Base-by-base conservation (phyloP, 2,888 invertebrate genomes). In the Chrysolina haemoptera region DNA sequence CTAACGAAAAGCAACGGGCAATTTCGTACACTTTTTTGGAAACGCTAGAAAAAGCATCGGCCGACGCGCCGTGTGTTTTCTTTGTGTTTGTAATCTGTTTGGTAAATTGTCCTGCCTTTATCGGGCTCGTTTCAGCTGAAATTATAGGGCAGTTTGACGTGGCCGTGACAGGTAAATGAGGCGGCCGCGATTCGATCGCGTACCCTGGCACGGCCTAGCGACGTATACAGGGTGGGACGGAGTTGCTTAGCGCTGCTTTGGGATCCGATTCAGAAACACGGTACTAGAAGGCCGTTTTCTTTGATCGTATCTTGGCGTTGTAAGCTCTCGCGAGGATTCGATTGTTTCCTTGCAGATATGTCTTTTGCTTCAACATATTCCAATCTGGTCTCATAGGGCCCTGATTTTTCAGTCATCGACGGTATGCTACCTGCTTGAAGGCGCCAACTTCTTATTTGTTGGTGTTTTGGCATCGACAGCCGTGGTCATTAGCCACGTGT, bases 141-240 rank as follows among this genome's bases (percentile, higher is more conserved):
- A 87, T 87, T 86, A 87, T 85, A 87, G 87, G 85, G 85, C 83
- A 80, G 82, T 83, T 85, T 87, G 87, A 87, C 83, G 84, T 82
- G 84, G 78, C 86, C 81, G 85, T 87, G 87, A 87, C 87, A 86
- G 86, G 82, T 81, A 86, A 86, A 87, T 87, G 84, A 85, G 85
- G 80, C 74, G 73, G 74, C 62, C 66, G 78, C 78, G 80, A 80
- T 80, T 76, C 75, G 81, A 81, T 82, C 81, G 81, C 81, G 76
- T 70, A 71, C 78, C 76, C n/a, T n/a, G 73, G 63, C 66, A 53
- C 69, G 22, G 59, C 12, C 55, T 68, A 63, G 74, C 78, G 75
- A 59, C 64, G 14, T 55, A 22, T 59, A 62, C 66, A 62, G 62
- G 67, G 53, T 66, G 50, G 12, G n/a, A 14, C 53, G 12, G 12